Evolutionary conservation across 2,797 vertebrate genomes (phyloP).

Genomic region (Enteromius viviparus): DNA sequence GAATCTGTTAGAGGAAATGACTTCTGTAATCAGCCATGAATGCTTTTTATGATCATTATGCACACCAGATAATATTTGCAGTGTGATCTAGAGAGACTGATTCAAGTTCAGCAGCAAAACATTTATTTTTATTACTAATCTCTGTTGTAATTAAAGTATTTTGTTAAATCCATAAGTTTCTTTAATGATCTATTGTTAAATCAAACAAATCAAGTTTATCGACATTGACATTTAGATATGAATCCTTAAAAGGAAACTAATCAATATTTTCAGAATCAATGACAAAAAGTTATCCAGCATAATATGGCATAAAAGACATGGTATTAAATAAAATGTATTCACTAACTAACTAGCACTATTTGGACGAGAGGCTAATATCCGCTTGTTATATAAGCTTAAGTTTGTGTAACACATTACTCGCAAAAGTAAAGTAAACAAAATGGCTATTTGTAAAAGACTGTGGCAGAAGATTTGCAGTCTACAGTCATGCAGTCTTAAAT

Average conservation of each 20-base stretch:
- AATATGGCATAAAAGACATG: no score
- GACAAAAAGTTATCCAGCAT: no score
- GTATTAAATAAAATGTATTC: no score
- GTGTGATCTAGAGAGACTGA: conserved; percentile 2
- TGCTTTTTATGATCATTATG: conserved; percentile 22
- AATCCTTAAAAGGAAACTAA: conserved; percentile 17
- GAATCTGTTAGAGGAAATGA: conserved; percentile 14
- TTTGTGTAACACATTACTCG: no score
- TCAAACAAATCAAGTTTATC: conserved; percentile 13
- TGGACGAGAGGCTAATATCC: no score
- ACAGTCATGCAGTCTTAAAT: no score
- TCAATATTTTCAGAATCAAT: conserved; percentile 30
- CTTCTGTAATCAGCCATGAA: conserved; percentile 7
- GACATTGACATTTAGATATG: not conserved
- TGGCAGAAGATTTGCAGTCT: no score
- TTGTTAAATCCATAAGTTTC: not conserved
- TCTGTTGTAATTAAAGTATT: not conserved
- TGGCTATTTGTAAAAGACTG: no score
- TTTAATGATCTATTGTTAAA: not conserved
- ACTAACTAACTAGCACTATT: no score
- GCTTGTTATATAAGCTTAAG: no score
- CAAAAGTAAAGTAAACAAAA: no score
- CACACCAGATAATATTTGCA: not conserved
- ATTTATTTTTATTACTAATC: not conserved
- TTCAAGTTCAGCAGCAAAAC: not conserved